Evolutionary conservation across 2,113 vertebrate species (phyloP), one percentile per base, ranked within the genome.

Genomic region (Ciconia stormi): DNA sequence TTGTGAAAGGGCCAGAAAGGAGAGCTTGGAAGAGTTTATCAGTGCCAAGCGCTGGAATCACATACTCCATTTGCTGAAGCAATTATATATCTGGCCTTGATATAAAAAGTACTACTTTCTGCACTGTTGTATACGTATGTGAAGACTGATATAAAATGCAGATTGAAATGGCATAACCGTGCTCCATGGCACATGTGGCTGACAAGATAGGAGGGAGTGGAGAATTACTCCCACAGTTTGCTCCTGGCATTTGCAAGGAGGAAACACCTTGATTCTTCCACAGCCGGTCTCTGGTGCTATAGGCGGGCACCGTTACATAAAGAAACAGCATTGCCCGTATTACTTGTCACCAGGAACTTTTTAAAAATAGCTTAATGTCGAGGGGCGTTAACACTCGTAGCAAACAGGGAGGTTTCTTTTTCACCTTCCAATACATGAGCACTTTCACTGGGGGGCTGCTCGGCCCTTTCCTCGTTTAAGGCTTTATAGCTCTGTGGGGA

Each of bases 401-500:
- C 34, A 46, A 69, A 38, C 7, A 47, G 23, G 44, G 16, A 47
- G 27, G 22, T 17, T 87, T 61, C 21, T 79, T 77, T 61, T 62
- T 18, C 58, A 6, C 30, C 46, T 49, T 29, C n/a, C 85, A 10
- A 6, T 6, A 8, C 15, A 3, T 0, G 12, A 74, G 27, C 52
- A 13, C 8, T 25, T 9, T 11, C 59, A 0, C 9, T 3, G 38
- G 9, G 17, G 36, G 50, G 11, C 17, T n/a, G 50, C 49, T 59
- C 42, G 0, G 21, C 67, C 10, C 18, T 20, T 10, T 16, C 50
- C 36, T 36, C 10, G 30, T 6, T 27, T 12, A 7, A 72, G 4
- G 22, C 19, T 9, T 4, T 19, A 20, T 1, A 11, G 44, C 5
- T n/a, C 9, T 19, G 61, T 6, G 53, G 13, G n/a, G 15, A 42